phyloP scores from a whole-genome alignment of 2,113 vertebrate species.

The Nyctereutes procyonoides region DNA sequence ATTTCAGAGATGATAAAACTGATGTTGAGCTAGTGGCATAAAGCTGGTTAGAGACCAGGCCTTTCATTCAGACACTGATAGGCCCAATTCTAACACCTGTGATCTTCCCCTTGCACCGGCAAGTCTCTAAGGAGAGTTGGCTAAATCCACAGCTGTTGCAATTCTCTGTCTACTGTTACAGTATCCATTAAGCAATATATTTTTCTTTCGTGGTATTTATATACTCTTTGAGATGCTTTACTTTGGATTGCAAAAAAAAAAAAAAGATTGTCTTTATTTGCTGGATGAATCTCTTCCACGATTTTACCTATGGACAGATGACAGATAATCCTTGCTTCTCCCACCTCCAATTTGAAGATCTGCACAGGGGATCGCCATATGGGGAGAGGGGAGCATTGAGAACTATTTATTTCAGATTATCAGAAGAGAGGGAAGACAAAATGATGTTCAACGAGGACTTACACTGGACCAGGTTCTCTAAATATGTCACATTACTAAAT shows the following conservation, averaged over 20 bases:
- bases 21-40: neutral
- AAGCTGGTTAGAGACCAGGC: neutral
- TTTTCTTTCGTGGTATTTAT: neutral
- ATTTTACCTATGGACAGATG: neutral
- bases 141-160: neutral
- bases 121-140: neutral
- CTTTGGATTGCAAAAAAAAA: neutral
- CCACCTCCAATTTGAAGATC: neutral
- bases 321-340: neutral
- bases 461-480: neutral
- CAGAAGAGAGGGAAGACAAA: neutral
- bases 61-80: neutral
- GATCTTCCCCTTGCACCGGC: neutral
- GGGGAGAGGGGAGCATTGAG: neutral
- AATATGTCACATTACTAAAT: neutral
- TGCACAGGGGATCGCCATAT: neutral
- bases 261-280: neutral
- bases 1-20: slow-evolving; percentile 25
- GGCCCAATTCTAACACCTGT: neutral
- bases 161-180: neutral
- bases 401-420: neutral
- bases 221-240: neutral
- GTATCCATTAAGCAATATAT: neutral
- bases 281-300: neutral
- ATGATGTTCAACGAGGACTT: neutral